Conservation (phyloP, 1,140 invertebrate genomes). For the Caenorhabditis tropicalis region DNA sequence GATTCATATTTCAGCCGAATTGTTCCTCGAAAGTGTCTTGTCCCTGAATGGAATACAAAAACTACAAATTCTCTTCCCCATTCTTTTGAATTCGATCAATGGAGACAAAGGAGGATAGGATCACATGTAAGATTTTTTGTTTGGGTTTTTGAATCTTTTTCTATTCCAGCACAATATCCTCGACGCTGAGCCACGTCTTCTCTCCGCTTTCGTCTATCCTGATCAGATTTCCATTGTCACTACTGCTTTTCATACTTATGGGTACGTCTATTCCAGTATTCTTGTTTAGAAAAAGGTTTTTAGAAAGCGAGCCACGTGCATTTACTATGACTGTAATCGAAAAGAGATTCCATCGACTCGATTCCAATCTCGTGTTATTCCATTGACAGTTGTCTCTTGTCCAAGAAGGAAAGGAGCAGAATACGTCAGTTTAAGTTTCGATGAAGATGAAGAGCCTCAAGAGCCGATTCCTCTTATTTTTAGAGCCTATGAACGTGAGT, state of each 20-base stretch:
- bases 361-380: not conserved
- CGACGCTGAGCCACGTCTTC: not conserved
- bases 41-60: not conserved
- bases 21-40: not conserved
- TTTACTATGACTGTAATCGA: not conserved
- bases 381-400: not conserved
- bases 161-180: not conserved
- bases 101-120: not conserved
- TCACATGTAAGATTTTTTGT: not conserved
- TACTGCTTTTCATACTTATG: not conserved
- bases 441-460: not conserved
- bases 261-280: not conserved
- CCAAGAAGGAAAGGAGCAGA: not conserved
- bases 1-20: conserved; percentile 8
- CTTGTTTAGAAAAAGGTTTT: not conserved
- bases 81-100: not conserved
- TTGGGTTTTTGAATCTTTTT: not conserved
- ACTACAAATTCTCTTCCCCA: not conserved
- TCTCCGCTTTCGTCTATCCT: not conserved
- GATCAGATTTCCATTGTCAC: conserved; percentile 15
- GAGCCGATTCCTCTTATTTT: not conserved
- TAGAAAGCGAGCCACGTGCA: not conserved
- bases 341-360: not conserved
- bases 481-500: not conserved
- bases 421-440: not conserved